phyloP scores from a whole-genome alignment of 1,140 invertebrate species.

The Drosophila bocqueti region DNA sequence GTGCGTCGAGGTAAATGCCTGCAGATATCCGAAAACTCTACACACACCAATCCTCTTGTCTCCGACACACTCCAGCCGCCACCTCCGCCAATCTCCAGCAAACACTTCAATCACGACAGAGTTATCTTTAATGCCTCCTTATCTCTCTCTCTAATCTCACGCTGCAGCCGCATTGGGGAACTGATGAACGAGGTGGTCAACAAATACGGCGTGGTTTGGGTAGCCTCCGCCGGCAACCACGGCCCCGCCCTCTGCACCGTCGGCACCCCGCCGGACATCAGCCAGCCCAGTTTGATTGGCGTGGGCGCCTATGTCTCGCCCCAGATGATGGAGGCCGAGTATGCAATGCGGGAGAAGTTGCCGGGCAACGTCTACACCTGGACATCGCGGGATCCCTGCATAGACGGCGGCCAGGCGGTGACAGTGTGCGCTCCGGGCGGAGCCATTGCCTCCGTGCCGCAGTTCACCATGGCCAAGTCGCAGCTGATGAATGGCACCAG shows the following conservation, averaged over 20 bases:
- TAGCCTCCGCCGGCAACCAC: conserved; percentile 97
- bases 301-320: conserved; percentile 98
- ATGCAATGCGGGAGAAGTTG: conserved; percentile 94
- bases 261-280: conserved; percentile 96
- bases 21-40: conserved; percentile 25
- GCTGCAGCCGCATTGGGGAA: conserved; percentile 92
- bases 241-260: conserved; percentile 93
- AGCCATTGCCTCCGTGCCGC: conserved; percentile 97
- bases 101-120: conserved; percentile 2
- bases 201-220: conserved; percentile 96
- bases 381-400: conserved; percentile 95
- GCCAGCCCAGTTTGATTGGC: conserved; percentile 92
- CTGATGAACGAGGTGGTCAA: conserved; percentile 96
- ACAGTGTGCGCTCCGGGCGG: conserved; percentile 97
- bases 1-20: conserved; percentile 47
- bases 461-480: conserved; percentile 94
- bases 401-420: conserved; percentile 95
- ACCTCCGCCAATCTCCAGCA: conserved; percentile 2
- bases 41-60: conserved; percentile 45
- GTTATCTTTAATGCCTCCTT: neutral
- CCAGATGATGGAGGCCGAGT: conserved; percentile 98
- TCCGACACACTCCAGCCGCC: conserved; percentile 32
- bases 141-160: conserved; percentile 10
- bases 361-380: conserved; percentile 96
- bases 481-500: conserved; percentile 99